phyloP scores from a whole-genome alignment of 2,113 vertebrate species.

The Ardeotis arabs region DNA sequence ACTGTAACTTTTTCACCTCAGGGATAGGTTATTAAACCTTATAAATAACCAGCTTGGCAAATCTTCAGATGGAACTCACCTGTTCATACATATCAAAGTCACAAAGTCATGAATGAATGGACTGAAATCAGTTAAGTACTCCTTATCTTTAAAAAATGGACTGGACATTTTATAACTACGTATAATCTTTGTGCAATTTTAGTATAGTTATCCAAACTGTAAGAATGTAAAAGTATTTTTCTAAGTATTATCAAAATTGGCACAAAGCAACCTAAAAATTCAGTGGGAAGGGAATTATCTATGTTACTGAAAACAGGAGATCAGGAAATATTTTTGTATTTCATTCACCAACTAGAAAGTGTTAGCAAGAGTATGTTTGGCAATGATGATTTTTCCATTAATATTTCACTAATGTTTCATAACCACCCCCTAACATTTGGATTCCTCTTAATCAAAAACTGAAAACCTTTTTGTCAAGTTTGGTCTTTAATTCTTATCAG shows the following conservation, averaged over 20 bases:
- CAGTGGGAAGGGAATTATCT: background rate
- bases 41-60: background rate
- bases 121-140: background rate
- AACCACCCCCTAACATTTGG: background rate
- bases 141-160: background rate
- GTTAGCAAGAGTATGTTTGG: background rate
- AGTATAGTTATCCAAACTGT: background rate
- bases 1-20: background rate
- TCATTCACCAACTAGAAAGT: background rate
- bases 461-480: background rate
- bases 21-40: background rate
- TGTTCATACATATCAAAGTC: background rate
- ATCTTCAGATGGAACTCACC: background rate
- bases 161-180: background rate
- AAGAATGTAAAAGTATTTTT: background rate
- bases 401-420: background rate
- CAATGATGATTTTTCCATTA: background rate
- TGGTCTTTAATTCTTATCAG: background rate
- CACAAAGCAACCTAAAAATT: background rate
- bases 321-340: background rate
- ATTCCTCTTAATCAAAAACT: background rate
- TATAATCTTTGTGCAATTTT: background rate
- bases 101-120: background rate
- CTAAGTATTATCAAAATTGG: background rate
- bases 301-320: background rate